Evolutionary conservation across 2,113 vertebrate species (phyloP).

Genomic region (Zapus hudsonius): DNA sequence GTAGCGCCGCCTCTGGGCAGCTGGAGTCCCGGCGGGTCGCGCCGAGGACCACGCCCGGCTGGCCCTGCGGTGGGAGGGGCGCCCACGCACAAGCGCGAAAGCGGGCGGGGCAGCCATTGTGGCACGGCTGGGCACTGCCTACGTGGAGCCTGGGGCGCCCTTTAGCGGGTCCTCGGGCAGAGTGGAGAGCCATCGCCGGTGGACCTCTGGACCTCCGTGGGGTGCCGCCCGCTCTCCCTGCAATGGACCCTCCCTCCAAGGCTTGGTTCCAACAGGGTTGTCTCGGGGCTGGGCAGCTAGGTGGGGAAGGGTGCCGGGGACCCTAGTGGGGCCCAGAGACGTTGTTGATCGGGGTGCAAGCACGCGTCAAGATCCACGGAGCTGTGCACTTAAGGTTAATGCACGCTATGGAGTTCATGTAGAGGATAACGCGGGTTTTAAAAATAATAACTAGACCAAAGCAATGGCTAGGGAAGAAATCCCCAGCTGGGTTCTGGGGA

Average conservation of each 20-base stretch:
- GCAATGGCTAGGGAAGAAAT: background rate
- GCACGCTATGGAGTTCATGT: background rate
- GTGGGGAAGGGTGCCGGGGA: too few species aligned
- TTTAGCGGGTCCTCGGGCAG: too few species aligned
- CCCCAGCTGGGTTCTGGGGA: background rate
- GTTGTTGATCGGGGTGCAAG: background rate
- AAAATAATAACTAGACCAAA: background rate
- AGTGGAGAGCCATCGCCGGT: background rate
- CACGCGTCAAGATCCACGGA: background rate
- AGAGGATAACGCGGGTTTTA: background rate
- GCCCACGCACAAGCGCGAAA: background rate
- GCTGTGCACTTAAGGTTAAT: background rate
- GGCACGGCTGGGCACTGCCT: background rate
- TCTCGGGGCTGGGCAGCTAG: too few species aligned
- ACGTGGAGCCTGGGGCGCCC: background rate
- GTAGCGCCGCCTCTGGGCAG: background rate
- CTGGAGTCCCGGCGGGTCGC: background rate
- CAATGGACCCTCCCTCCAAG: background rate
- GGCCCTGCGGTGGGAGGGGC: background rate
- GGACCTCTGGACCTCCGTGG: background rate
- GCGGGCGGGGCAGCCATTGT: slow-evolving; percentile 23
- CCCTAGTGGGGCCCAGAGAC: too few species aligned
- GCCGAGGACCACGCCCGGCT: slow-evolving; percentile 65
- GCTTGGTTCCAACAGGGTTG: background rate
- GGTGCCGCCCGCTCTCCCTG: background rate